These are phyloP conservation scores for Lanius ludovicianus DNA, from an alignment of 2,113 vertebrate species.

Conservation along the genomic window DNA sequence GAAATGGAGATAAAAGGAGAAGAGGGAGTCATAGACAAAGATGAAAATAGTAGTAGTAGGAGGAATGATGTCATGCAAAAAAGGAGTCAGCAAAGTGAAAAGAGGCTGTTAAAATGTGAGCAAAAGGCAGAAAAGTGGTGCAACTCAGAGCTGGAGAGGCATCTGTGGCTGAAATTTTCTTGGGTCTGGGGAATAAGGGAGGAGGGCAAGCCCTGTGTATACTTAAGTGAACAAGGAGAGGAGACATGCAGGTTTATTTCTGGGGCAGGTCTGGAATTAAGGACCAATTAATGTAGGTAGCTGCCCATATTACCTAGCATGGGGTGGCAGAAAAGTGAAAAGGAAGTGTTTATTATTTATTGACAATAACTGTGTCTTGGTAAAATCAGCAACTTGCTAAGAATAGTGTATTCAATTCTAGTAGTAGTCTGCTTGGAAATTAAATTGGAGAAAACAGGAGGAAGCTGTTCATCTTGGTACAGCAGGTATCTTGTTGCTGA, in stretches of 20 bases:
- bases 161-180: neutral
- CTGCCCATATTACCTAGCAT: neutral
- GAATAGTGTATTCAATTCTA: neutral
- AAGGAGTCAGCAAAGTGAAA: neutral
- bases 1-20: neutral
- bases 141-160: neutral
- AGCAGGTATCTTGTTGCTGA: neutral
- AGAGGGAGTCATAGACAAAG: neutral
- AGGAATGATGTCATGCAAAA: neutral
- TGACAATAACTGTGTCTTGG: neutral
- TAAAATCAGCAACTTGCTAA: neutral
- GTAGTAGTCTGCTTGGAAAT: neutral
- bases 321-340: neutral
- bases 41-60: neutral
- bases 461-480: neutral
- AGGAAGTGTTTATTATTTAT: neutral
- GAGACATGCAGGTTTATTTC: neutral
- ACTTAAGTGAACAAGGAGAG: neutral
- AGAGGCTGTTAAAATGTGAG: neutral
- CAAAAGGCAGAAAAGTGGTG: neutral
- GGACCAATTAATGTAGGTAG: neutral
- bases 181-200: neutral
- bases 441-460: neutral
- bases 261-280: neutral
- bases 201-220: neutral